Conservation (phyloP, 2,113 vertebrate genomes). For the Baryphthengus martii region DNA sequence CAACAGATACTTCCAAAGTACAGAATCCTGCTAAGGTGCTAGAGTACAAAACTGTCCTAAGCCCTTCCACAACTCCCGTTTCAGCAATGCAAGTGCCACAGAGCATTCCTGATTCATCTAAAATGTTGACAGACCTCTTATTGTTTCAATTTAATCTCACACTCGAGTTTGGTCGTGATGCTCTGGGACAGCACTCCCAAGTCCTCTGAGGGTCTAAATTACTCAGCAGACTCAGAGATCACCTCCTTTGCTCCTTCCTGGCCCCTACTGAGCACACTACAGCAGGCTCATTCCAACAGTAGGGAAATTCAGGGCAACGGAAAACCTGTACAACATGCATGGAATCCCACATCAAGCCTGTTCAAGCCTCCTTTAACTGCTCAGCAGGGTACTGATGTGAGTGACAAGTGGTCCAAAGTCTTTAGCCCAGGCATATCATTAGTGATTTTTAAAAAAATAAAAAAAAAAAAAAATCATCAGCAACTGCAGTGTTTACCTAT, state of each 20-base stretch:
- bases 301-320: rapidly evolving
- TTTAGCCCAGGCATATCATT: background rate
- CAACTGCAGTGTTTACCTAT: background rate
- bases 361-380: background rate
- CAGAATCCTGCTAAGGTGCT: background rate
- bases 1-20: background rate
- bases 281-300: too few relatives aligned
- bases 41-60: background rate
- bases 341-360: background rate
- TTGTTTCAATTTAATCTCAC: background rate
- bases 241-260: too few relatives aligned
- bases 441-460: too few relatives aligned
- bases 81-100: background rate
- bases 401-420: background rate
- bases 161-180: background rate
- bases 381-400: background rate
- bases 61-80: background rate
- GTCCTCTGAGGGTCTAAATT: background rate
- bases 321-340: background rate
- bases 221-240: background rate
- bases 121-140: background rate
- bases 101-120: background rate
- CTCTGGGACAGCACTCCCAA: background rate
- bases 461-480: background rate
- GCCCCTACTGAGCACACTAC: background rate